A percentile compares a stretch with the other conserved stretches of the same genome.
phyloP scores from a whole-genome alignment of 2,888 invertebrate genomes.

The Morpho helenor region DNA sequence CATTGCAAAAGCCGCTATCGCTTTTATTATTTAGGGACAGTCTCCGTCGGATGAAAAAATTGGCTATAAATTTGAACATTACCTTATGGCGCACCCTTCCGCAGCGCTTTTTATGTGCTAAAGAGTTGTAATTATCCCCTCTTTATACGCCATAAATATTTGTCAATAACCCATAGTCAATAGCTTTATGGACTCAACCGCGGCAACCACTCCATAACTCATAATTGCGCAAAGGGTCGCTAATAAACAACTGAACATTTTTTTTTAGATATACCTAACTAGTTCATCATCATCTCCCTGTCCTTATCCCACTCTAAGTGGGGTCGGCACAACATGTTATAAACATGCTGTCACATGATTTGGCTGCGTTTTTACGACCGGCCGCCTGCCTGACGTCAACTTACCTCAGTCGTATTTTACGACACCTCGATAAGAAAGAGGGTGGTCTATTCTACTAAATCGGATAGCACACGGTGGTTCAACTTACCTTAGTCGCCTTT shows the following conservation, averaged over 20 bases:
- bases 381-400: too few relatives aligned
- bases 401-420: too few relatives aligned
- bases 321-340: too few relatives aligned
- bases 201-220: conserved; percentile 69
- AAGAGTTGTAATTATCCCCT: conserved; percentile 79
- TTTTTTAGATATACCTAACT: conserved; percentile 32
- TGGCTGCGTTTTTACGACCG: too few relatives aligned
- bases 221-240: conserved; percentile 63
- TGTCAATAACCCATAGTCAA: conserved; percentile 76
- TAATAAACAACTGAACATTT: conserved; percentile 52
- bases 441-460: too few relatives aligned
- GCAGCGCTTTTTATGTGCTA: conserved; percentile 69
- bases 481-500: too few relatives aligned
- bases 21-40: conserved; percentile 29
- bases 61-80: conserved; percentile 64
- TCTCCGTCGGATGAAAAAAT: conserved; percentile 56
- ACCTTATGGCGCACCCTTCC: conserved; percentile 61
- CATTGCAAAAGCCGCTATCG: conserved; percentile 22
- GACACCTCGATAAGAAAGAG: too few relatives aligned
- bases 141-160: conserved; percentile 77
- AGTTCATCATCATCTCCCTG: too few relatives aligned
- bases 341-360: too few relatives aligned
- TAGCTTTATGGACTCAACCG: conserved; percentile 70
- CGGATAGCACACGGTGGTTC: too few relatives aligned
- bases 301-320: too few relatives aligned